Evolutionary conservation across 2,888 invertebrate species (phyloP), one percentile per base, ranked within the genome.

Genomic region (Brenthis daphne): DNA sequence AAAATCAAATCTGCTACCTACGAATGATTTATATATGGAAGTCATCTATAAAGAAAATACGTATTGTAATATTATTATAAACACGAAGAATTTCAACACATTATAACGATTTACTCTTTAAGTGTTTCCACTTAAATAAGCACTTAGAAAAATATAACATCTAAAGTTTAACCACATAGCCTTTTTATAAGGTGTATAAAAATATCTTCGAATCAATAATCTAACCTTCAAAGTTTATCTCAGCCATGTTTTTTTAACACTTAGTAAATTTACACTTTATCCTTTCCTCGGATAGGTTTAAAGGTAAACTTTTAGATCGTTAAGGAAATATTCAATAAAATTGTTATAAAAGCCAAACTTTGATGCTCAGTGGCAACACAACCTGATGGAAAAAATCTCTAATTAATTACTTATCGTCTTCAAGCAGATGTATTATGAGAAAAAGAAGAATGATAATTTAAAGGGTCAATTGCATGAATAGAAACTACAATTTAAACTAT

Each of bases 241-340:
- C 50, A 4, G 37, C 20, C 20, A 50, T 57, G 54, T 61, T 56
- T 64, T 64, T 57, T 57, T 57, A 60, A 48, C n/a, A 48, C 48
- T 16, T 16, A 57, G 61, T 57, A 67, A 70, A 65, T 70, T 70
- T 67, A 57, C 68, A 65, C 65, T 68, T 33, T 37, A 65, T 67
- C 56, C 64, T 48, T 51, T 61, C 50, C 64, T 47, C 43, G 43
- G 37, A 57, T 58, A 55, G 29, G 13, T 51, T 53, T 58, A 24
- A 57, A 54, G 67, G 64, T 64, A 70, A 67, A 70, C 58, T 67
- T 70, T 64, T 64, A 56, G 63, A 47, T 63, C 43, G 58, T 67
- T 67, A 64, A 67, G 67, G 67, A 37, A 37, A 67, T 70, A 67
- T 70, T 67, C 57, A 64, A 67, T 67, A 50, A 67, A 70, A 70